Evolutionary conservation across 1,140 invertebrate species (phyloP), one percentile per base, ranked within the genome.

Genomic region (Homalodisca vitripennis): DNA sequence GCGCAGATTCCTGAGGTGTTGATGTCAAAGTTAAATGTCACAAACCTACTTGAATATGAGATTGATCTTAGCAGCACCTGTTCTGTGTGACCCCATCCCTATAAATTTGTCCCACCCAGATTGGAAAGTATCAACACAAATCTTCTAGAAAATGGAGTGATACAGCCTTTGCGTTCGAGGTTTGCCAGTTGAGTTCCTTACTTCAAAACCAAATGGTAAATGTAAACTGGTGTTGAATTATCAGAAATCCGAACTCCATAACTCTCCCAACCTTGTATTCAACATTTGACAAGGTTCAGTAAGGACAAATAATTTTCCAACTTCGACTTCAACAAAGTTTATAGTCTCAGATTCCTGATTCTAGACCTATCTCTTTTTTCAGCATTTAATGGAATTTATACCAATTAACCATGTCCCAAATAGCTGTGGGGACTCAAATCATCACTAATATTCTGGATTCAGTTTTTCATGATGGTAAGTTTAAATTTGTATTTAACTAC

Each of bases 21-120:
- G 3, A 30, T 31, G 12, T 17, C 2, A 10, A 31, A 31, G 34
- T 31, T 64, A 31, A 31, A 31, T 12, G 13, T 34, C 13, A 64
- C 62, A 6, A 20, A 64, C 13, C 41, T 64, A 17, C 1, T 64
- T 1, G 30, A 64, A 17, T 64, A 64, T 17, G 34, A 64, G 22
- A 62, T 62, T 2, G 3, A 31, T 12, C 27, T 64, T 2, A 64
- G 10, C 1, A 34, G n/a, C 62, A 1, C 1, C 6, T 14, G 34
- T 2, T n/a, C 29, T 22, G 29, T 64, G 1, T 13, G 62, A 2
- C 3, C 20, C 2, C 30, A 22, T 46, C 62, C 62, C 34, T 64
- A 64, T 32, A 31, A 64, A 64, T 64, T 30, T 22, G 41, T 20
- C 26, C 24, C 62, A 64, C 30, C 41, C 1, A 64, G 34, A n/a